These are phyloP conservation scores for Habropoda laboriosa DNA, from an alignment of 1,140 invertebrate genomes.

Conservation along the genomic window DNA sequence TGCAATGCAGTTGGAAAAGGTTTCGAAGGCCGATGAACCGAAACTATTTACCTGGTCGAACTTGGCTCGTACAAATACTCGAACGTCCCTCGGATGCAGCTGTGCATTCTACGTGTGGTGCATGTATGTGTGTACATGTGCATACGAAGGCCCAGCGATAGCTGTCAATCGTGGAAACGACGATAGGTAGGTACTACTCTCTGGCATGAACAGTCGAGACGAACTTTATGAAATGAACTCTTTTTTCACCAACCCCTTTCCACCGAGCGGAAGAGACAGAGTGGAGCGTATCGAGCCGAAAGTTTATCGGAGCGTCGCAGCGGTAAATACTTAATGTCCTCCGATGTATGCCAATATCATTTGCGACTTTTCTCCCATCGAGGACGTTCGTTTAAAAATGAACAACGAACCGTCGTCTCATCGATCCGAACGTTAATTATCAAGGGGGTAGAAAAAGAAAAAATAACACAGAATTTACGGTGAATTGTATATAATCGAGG, in stretches of 20 bases:
- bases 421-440: background rate
- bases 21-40: slow-evolving; percentile 28
- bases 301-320: background rate
- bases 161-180: slow-evolving; percentile 8
- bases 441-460: no score
- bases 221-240: slow-evolving; percentile 25
- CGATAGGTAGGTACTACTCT: background rate
- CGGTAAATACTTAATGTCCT: slow-evolving; percentile 18
- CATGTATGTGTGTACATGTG: no score
- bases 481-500: no score
- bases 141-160: background rate
- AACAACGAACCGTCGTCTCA: slow-evolving; percentile 6
- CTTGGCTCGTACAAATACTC: slow-evolving; percentile 43
- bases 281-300: background rate
- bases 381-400: slow-evolving; percentile 8
- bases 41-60: slow-evolving; percentile 42
- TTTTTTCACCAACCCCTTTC: background rate
- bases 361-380: background rate
- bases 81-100: background rate
- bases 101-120: background rate
- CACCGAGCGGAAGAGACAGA: no score
- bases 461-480: no score
- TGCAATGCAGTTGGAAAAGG: background rate
- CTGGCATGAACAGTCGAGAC: background rate
- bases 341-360: slow-evolving; percentile 1